phyloP scores from a whole-genome alignment of 2,113 vertebrate genomes.

The Anas platyrhynchos region DNA sequence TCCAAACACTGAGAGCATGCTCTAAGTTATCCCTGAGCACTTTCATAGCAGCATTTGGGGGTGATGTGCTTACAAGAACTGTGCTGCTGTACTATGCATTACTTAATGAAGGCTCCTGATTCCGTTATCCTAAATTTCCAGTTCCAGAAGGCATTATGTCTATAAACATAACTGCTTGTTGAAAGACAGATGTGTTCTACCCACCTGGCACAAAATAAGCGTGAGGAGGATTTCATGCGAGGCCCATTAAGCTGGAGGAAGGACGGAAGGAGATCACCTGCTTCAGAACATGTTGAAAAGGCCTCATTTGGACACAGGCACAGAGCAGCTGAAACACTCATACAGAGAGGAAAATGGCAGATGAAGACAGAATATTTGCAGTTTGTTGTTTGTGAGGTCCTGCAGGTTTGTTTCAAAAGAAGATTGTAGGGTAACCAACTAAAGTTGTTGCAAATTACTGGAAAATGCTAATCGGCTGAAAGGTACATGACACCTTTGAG shows the following conservation, averaged over 20 bases:
- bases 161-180: background rate
- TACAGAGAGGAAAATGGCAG: background rate
- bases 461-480: background rate
- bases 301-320: rapidly evolving
- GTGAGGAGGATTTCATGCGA: rapidly evolving
- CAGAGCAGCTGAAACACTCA: background rate
- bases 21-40: background rate
- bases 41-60: background rate
- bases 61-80: background rate
- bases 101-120: background rate
- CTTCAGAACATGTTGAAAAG: background rate
- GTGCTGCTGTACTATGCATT: background rate
- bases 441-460: background rate
- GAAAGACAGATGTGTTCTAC: background rate
- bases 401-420: background rate
- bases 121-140: background rate
- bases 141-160: background rate
- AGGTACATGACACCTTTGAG: background rate
- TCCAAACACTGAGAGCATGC: background rate
- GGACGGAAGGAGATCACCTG: background rate
- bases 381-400: background rate
- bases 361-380: background rate
- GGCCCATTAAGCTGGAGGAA: background rate
- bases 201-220: background rate
- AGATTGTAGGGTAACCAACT: background rate